Evolutionary conservation across 1,140 invertebrate species (phyloP).

Genomic region (Phocides pigmalion): DNA sequence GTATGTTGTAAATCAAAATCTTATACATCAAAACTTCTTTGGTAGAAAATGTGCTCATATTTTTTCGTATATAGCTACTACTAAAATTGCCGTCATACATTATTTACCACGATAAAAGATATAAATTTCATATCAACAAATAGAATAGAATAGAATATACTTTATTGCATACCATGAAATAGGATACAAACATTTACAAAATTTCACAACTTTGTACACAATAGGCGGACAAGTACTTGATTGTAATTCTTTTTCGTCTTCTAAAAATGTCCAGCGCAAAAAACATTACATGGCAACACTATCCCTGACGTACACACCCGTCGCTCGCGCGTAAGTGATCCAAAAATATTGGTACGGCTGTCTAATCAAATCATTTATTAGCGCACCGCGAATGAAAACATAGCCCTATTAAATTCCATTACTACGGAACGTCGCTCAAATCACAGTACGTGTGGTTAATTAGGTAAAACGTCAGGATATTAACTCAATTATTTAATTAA

Average conservation of each 20-base stretch:
- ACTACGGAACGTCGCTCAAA: not conserved
- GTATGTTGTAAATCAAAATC: too few relatives aligned
- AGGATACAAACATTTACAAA: too few relatives aligned
- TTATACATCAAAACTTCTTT: too few relatives aligned
- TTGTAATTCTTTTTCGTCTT: not conserved
- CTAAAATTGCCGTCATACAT: too few relatives aligned
- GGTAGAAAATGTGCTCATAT: too few relatives aligned
- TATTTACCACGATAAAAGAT: too few relatives aligned
- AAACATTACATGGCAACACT: not conserved
- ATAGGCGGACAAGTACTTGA: not conserved
- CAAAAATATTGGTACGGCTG: conserved; percentile 63
- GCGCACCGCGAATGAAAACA: conserved; percentile 16
- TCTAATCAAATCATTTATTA: conserved; percentile 60
- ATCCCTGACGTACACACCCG: conserved; percentile 39
- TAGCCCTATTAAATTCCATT: not conserved
- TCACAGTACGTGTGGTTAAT: not conserved
- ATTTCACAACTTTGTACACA: too few relatives aligned
- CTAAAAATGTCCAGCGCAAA: not conserved
- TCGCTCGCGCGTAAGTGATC: conserved; percentile 49
- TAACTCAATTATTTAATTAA: too few relatives aligned
- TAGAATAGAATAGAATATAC: too few relatives aligned
- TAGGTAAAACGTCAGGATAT: not conserved
- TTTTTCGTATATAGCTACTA: too few relatives aligned
- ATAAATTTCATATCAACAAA: too few relatives aligned
- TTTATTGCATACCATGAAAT: too few relatives aligned